Percentiles rank a stretch among this genome's conserved stretches.
phyloP scores from a whole-genome alignment of 64 coral and sea anemone species.

The Acropora tenuis region DNA sequence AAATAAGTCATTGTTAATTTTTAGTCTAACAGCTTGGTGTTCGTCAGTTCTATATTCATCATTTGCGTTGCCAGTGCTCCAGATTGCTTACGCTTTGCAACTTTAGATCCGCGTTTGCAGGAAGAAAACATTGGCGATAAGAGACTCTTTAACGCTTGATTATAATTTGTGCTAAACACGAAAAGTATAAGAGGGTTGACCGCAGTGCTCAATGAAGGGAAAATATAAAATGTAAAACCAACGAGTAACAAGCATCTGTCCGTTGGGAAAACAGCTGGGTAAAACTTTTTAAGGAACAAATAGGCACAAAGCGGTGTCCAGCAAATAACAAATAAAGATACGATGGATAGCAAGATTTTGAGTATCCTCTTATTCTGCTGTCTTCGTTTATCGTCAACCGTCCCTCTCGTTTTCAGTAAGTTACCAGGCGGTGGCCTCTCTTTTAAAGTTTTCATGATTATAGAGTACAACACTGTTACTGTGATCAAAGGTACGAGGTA shows the following conservation, averaged over 20 bases:
- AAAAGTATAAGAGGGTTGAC: no score
- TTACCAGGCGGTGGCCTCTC: background rate
- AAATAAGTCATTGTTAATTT: background rate
- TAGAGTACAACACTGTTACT: background rate
- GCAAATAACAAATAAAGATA: background rate
- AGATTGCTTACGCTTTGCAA: background rate
- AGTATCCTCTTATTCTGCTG: background rate
- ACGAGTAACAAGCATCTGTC: background rate
- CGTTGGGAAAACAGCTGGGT: background rate
- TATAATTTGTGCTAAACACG: no score
- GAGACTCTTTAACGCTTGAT: no score
- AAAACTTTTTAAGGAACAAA: background rate
- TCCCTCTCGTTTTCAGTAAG: background rate
- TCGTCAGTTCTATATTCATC: background rate
- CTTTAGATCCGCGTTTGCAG: background rate
- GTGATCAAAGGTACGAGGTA: background rate
- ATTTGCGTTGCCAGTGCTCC: background rate
- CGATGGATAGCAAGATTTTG: background rate
- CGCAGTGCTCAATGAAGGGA: no score
- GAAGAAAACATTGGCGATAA: no score
- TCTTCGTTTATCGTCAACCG: background rate
- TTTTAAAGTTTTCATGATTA: background rate
- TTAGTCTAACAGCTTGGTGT: background rate
- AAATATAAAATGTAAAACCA: background rate
- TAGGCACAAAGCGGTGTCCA: background rate